Evolutionary conservation across 2,797 vertebrate species (phyloP).

Genomic region (Periparus ater): DNA sequence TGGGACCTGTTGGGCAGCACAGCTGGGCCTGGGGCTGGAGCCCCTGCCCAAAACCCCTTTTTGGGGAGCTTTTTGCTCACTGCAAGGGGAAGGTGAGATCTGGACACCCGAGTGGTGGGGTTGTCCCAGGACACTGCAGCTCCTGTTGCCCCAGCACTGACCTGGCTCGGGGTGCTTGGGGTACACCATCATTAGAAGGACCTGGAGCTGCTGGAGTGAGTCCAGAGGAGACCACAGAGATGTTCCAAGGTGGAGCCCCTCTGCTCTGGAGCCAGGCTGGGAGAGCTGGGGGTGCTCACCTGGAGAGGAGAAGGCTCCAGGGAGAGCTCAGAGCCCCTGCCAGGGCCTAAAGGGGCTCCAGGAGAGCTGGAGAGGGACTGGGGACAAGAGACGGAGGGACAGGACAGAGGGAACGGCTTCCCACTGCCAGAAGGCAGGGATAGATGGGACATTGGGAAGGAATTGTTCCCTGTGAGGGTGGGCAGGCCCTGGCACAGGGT

Average conservation of each 20-base stretch:
- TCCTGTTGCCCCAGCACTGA: neutral
- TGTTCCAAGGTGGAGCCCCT: neutral
- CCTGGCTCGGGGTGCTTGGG: neutral
- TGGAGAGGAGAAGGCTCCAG: rapidly evolving
- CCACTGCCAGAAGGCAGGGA: neutral
- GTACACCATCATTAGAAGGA: neutral
- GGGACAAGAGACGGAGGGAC: neutral
- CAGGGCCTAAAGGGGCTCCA: neutral
- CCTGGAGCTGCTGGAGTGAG: rapidly evolving
- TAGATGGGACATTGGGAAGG: neutral
- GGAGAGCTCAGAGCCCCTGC: rapidly evolving
- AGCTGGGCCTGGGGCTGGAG: neutral
- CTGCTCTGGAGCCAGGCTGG: neutral
- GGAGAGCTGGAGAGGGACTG: neutral
- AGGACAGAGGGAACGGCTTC: neutral
- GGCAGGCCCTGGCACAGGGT: neutral
- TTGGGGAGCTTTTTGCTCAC: neutral
- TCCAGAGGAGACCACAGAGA: rapidly evolving
- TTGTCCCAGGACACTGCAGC: neutral
- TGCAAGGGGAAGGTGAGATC: neutral
- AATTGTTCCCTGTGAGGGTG: neutral
- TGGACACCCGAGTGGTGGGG: neutral
- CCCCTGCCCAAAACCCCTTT: rapidly evolving
- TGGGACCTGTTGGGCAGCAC: neutral
- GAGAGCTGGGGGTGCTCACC: neutral